A percentile compares a stretch with the other conserved stretches of the same genome.
These are phyloP conservation scores for Zenarchopterus dispar DNA, from an alignment of 2,797 vertebrate species.

Conservation along the genomic window DNA sequence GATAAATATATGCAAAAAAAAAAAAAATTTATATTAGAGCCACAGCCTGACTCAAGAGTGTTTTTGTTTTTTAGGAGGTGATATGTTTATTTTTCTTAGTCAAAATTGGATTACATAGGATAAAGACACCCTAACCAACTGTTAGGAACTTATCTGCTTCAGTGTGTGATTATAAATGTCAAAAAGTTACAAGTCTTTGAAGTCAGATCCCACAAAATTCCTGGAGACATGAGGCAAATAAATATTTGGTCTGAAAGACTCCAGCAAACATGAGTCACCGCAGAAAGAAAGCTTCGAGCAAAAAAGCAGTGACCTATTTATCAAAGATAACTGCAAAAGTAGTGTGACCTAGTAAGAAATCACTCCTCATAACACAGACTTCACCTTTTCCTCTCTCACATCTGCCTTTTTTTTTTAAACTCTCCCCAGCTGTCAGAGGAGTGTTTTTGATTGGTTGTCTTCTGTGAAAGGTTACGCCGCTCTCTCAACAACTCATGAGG, in stretches of 20 bases:
- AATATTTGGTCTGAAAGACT: slow-evolving; percentile 47
- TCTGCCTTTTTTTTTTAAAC: neutral
- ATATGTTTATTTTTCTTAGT: no score
- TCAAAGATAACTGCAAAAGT: slow-evolving; percentile 52
- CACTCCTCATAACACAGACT: slow-evolving; percentile 24
- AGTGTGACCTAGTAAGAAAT: slow-evolving; percentile 46
- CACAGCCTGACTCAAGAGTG: no score
- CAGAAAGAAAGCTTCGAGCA: slow-evolving; percentile 52
- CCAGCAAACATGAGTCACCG: slow-evolving; percentile 61
- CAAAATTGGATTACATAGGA: no score
- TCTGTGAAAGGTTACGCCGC: slow-evolving; percentile 17
- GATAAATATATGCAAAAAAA: no score
- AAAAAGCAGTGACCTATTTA: slow-evolving; percentile 61
- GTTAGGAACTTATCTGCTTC: neutral
- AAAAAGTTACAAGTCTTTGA: slow-evolving; percentile 30
- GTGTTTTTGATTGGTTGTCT: slow-evolving; percentile 8
- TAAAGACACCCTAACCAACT: no score
- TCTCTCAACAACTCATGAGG: slow-evolving; percentile 20
- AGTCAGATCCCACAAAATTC: slow-evolving; percentile 14
- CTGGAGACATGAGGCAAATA: slow-evolving; percentile 38
- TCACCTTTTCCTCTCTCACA: slow-evolving; percentile 27
- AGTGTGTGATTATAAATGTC: slow-evolving; percentile 6
- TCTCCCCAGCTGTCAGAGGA: slow-evolving; percentile 19
- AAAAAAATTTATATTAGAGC: no score
- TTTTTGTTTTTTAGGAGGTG: no score